These are phyloP conservation scores for Ceyx melanurus DNA, from an alignment of 2,113 vertebrate species.

Conservation along the genomic window DNA sequence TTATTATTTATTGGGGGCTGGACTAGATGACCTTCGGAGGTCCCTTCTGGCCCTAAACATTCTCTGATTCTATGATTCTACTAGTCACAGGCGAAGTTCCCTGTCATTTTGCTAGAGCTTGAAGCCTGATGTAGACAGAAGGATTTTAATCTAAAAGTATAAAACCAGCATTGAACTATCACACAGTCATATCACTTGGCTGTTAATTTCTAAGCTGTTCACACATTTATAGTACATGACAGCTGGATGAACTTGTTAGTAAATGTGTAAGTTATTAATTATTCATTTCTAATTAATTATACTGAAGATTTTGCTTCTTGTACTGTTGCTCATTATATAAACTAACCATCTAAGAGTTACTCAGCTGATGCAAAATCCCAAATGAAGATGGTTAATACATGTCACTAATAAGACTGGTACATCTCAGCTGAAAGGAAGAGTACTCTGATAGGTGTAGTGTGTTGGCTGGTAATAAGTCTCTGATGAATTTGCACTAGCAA, in stretches of 20 bases:
- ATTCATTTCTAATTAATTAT: conserved; percentile 50
- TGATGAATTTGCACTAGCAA: neutral
- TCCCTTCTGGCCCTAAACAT: too few species aligned
- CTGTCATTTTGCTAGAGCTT: neutral
- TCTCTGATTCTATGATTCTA: too few species aligned
- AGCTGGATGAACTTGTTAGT: conserved; percentile 13
- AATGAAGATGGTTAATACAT: neutral
- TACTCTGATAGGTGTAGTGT: neutral
- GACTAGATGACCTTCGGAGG: too few species aligned
- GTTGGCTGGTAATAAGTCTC: neutral
- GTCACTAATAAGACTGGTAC: neutral
- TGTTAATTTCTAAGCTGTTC: neutral
- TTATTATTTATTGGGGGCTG: too few species aligned
- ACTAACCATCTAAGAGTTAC: neutral
- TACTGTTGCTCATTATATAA: conserved; percentile 10
- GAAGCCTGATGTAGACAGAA: neutral
- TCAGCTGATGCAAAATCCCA: neutral
- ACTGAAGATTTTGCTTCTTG: conserved; percentile 17
- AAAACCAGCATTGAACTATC: neutral
- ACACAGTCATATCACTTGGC: neutral
- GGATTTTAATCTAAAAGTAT: neutral
- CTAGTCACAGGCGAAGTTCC: neutral
- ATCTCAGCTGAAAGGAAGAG: neutral
- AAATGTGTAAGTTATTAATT: conserved; percentile 1
- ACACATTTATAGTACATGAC: neutral